Evolutionary conservation across 2,888 invertebrate species (phyloP).

Genomic region (Oegoconia quadripuncta): DNA sequence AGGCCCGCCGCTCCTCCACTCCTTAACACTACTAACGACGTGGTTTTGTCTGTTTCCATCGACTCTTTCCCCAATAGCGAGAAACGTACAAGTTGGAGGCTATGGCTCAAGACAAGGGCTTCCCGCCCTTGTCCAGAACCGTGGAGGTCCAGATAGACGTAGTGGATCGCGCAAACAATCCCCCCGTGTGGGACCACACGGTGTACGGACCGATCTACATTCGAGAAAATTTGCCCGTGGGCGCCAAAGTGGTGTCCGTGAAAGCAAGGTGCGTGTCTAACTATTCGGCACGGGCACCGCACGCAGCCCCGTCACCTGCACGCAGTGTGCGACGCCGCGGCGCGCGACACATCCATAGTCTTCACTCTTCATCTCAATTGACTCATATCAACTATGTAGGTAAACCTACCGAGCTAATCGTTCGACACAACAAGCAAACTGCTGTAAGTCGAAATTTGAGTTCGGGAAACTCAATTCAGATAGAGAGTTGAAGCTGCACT

Average conservation of each 20-base stretch:
- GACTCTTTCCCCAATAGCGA: conserved; percentile 86
- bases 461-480: conserved; percentile 12
- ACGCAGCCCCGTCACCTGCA: conserved; percentile 80
- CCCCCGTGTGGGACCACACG: conserved; percentile 97
- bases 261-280: conserved; percentile 96
- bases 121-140: conserved; percentile 95
- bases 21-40: conserved; percentile 83
- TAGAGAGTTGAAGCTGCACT: conserved; percentile 22
- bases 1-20: conserved; percentile 73
- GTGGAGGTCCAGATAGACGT: conserved; percentile 99
- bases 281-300: conserved; percentile 80
- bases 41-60: conserved; percentile 84
- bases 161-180: conserved; percentile 98
- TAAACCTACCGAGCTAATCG: background rate
- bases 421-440: background rate
- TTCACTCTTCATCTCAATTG: conserved; percentile 11
- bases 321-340: conserved; percentile 56
- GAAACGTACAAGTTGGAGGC: conserved; percentile 99
- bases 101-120: conserved; percentile 98
- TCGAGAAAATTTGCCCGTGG: conserved; percentile 98
- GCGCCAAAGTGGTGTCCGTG: conserved; percentile 98
- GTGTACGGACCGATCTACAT: conserved; percentile 98
- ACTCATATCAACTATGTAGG: background rate
- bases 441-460: background rate
- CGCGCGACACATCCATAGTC: conserved; percentile 20